Conservation (phyloP, 2,113 vertebrate species). For the Aythya baeri region DNA sequence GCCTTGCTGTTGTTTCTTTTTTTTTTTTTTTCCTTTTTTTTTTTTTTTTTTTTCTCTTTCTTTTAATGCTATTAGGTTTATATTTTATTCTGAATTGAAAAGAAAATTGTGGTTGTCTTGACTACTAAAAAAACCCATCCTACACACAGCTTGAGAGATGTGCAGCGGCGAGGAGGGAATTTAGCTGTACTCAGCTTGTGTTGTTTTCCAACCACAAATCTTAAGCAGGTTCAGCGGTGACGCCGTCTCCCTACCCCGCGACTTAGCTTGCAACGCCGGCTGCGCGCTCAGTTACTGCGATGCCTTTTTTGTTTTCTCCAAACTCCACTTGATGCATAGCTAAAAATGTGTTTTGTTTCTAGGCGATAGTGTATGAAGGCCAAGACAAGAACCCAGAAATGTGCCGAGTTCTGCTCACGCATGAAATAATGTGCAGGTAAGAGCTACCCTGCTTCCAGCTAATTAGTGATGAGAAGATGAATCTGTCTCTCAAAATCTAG, state of each 20-base stretch:
- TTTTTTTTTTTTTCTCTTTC: neutral
- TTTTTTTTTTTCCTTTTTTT: neutral
- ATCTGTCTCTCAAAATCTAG: conserved; percentile 80
- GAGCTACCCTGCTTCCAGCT: conserved; percentile 57
- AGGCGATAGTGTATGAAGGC: conserved; percentile 96
- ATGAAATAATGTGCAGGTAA: conserved; percentile 99
- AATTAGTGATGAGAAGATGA: conserved; percentile 84
- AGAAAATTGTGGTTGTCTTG: conserved; percentile 78
- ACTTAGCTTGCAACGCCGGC: neutral
- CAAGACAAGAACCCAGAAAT: conserved; percentile 99
- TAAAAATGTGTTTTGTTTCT: conserved; percentile 72
- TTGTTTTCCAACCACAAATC: conserved; percentile 34
- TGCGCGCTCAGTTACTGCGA: neutral
- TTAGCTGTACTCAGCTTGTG: conserved; percentile 28
- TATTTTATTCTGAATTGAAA: conserved; percentile 78
- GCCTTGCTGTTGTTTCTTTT: neutral
- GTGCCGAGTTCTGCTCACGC: conserved; percentile 95
- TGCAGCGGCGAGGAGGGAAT: conserved; percentile 30
- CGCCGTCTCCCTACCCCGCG: neutral
- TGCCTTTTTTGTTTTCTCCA: conserved; percentile 24
- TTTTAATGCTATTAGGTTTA: conserved; percentile 68
- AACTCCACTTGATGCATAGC: neutral
- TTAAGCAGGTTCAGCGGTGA: neutral
- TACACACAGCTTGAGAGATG: conserved; percentile 49
- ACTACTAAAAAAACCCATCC: conserved; percentile 71